phyloP scores from a whole-genome alignment of 2,797 vertebrate species.

The Lerista edwardsae region DNA sequence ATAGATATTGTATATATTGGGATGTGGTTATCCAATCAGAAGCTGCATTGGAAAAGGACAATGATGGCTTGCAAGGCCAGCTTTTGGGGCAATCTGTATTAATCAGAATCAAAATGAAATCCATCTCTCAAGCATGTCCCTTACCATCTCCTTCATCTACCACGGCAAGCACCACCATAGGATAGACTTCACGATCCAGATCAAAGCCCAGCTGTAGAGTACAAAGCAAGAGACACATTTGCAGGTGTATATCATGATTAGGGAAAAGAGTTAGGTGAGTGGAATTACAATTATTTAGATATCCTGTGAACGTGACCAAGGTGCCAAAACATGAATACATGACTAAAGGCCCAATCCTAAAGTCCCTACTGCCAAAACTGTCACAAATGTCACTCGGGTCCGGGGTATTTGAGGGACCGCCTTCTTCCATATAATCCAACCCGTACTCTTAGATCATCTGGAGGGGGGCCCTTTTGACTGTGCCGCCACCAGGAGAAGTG shows the following conservation, averaged over 20 bases:
- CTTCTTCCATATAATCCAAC: too few relatives aligned
- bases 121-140: conserved; percentile 16
- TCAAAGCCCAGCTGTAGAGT: conserved; percentile 88
- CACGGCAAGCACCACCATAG: conserved; percentile 95
- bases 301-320: too few relatives aligned
- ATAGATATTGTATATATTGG: not conserved
- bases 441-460: too few relatives aligned
- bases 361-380: too few relatives aligned
- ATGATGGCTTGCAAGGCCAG: fast-evolving
- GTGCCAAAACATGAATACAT: not conserved
- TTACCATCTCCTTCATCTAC: conserved; percentile 95
- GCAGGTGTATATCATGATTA: too few relatives aligned
- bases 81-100: too few relatives aligned
- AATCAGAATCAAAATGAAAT: not conserved
- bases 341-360: too few relatives aligned
- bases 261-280: not conserved
- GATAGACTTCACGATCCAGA: conserved; percentile 93
- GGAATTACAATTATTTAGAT: not conserved
- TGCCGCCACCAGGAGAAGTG: too few relatives aligned
- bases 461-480: too few relatives aligned
- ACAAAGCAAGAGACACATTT: not conserved
- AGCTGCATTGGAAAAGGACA: not conserved
- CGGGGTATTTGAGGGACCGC: too few relatives aligned
- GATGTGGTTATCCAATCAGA: not conserved
- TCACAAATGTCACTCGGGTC: too few relatives aligned